These are phyloP conservation scores for Aphidius colemani DNA, from an alignment of 2,888 invertebrate genomes.

Conservation along the genomic window DNA sequence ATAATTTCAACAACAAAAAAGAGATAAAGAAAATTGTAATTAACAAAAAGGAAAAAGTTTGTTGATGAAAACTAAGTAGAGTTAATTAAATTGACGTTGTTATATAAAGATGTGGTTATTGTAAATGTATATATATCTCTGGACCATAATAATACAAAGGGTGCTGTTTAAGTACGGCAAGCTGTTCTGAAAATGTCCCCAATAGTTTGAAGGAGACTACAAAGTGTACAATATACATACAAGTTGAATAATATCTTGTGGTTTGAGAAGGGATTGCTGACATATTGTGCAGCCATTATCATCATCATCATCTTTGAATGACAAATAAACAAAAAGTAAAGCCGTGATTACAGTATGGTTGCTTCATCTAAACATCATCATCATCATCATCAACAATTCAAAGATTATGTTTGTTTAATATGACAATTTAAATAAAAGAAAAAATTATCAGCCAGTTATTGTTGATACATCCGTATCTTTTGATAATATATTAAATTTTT, in stretches of 20 bases:
- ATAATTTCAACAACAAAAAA: conserved; percentile 4
- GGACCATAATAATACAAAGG: conserved; percentile 9
- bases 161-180: conserved; percentile 30
- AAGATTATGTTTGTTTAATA: too few species aligned
- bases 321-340: conserved; percentile 38
- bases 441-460: too few species aligned
- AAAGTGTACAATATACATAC: neutral
- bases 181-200: conserved; percentile 20
- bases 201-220: conserved; percentile 20
- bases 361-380: too few species aligned
- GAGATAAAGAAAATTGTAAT: conserved; percentile 26
- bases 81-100: conserved; percentile 43
- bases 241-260: too few species aligned
- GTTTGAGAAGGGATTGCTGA: conserved; percentile 28
- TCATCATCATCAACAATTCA: too few species aligned
- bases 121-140: conserved; percentile 6
- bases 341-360: too few species aligned
- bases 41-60: conserved; percentile 26
- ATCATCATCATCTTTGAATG: neutral
- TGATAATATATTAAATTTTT: too few species aligned
- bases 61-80: conserved; percentile 36
- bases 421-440: too few species aligned
- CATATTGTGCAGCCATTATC: conserved; percentile 29
- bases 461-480: too few species aligned
- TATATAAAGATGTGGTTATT: conserved; percentile 28